Base-by-base conservation (phyloP, 1,140 invertebrate genomes). In the Caenorhabditis remanei region DNA sequence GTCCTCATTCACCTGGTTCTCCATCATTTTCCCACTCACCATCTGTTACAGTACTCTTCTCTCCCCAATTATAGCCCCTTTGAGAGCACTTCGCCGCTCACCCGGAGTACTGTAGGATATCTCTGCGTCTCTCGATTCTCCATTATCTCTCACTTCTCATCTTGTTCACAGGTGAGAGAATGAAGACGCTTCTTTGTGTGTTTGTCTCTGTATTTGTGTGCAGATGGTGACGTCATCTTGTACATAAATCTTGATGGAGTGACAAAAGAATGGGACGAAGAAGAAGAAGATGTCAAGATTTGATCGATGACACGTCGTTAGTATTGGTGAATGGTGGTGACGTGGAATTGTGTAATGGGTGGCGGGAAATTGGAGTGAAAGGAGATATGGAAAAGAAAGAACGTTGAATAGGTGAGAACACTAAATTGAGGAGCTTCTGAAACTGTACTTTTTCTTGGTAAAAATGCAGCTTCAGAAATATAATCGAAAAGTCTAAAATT, bases 171-270 rank as follows among this genome's bases (percentile, higher is more conserved):
- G 63, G 63, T 67, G 32, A 32, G 32, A 32, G 32, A 32, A 67
- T 32, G 43, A 75, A 21, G 43, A 48, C 43, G 41, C n/a, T n/a
- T 48, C 41, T n/a, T 46, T 75, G 24, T 67, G 13, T 75, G 67
- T 46, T 32, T 41, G 9, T 32, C 13, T 65, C 16, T 46, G 19
- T 46, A 48, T 46, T 11, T 48, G 67, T 75, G 43, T 75, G 43
- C 67, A 75, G 67, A 75, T 53, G 50, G 16, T 75, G 41, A 48
- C 67, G 43, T 75, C 67, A 75, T 75, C 63, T 14, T 41, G 63
- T 67, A 67, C 63, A 67, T 67, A 67, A 67, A 75, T 75, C 67
- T 75, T 75, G 67, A 75, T 75, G 40, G 43, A 75, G 67, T 75
- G 67, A 46, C 41, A 46, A 75, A 46, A 53, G 63, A 67, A n/a